Evolutionary conservation across 2,113 vertebrate species (phyloP), one percentile per base, ranked within the genome.

Genomic region (Neogobius melanostomus): DNA sequence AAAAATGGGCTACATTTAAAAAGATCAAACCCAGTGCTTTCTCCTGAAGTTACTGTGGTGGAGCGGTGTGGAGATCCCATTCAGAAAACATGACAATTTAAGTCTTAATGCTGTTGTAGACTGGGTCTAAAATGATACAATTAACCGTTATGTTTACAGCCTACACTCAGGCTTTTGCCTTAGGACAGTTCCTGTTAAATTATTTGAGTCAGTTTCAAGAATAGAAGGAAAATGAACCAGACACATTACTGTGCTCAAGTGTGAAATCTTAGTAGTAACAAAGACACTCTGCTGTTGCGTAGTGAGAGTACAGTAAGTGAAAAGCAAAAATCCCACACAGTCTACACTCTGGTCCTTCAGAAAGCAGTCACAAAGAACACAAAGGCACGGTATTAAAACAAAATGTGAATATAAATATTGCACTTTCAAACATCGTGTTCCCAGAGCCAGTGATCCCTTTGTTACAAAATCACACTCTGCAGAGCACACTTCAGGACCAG

Each of bases 401-500:
- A 69, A 72, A 50, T 75, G 84, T 85, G 77, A 84, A 78, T 85
- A 91, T 87, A 92, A 90, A 91, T 94, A 94, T 94, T 94, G 93
- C 93, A 94, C 93, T 91, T 93, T 68, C 84, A 92, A 88, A 91
- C 80, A 82, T 74, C 69, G 68, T 64, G 73, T 82, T 88, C 82
- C 88, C 90, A 84, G 82, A 73, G 84, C 86, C 72, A 75, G 81
- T 71, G 63, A 79, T 83, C 81, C 82, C 82, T 87, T 86, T 79
- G 87, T 82, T 85, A 71, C 54, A 66, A 68, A 54, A 6, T 15
- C 43, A 68, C 68, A 69, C 70, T 69, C 66, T 70, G 50, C 9
- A 57, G 56, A 68, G 67, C 3, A 11, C 57, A 1, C 46, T 47
- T 77, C 59, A 61, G 59, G 67, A 21, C 21, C 21, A 1, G 21